phyloP scores from a whole-genome alignment of 2,888 invertebrate species.

The Ochropleura leucogaster region DNA sequence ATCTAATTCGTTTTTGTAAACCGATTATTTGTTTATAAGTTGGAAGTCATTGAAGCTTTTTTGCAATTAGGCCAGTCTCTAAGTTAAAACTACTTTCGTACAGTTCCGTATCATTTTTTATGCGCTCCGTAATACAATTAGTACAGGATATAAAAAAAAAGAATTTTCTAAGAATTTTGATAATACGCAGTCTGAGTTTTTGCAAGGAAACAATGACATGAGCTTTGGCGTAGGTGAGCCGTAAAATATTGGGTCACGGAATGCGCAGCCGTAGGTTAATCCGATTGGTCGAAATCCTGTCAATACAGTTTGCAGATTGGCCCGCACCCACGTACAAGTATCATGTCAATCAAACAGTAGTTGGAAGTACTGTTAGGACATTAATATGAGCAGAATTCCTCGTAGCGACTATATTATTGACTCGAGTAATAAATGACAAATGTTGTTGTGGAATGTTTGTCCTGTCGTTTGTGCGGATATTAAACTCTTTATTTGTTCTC shows the following conservation, averaged over 20 bases:
- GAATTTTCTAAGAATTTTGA: background rate
- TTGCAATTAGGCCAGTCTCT: background rate
- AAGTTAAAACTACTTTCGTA: background rate
- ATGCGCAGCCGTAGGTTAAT: background rate
- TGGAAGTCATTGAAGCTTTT: background rate
- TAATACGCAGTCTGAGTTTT: slow-evolving; percentile 2
- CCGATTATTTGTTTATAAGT: background rate
- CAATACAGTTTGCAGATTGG: slow-evolving; percentile 12
- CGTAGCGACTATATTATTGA: slow-evolving; percentile 59
- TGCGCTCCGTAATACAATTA: background rate
- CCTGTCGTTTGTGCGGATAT: slow-evolving; percentile 73
- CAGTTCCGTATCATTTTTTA: background rate
- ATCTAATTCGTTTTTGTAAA: slow-evolving; percentile 1
- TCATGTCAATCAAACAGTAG: slow-evolving; percentile 12
- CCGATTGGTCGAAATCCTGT: slow-evolving; percentile 9
- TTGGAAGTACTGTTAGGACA: slow-evolving; percentile 1
- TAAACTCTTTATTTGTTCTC: slow-evolving; percentile 74
- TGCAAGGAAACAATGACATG: slow-evolving; percentile 1
- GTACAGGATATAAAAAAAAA: background rate
- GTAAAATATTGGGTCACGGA: slow-evolving; percentile 27
- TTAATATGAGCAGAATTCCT: slow-evolving; percentile 27
- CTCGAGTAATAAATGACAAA: slow-evolving; percentile 71
- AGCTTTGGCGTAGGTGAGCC: background rate
- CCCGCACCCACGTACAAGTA: background rate
- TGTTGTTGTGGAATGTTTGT: slow-evolving; percentile 70